Evolutionary conservation across 2,113 vertebrate species (phyloP).

Genomic region (Tragulus kanchil): DNA sequence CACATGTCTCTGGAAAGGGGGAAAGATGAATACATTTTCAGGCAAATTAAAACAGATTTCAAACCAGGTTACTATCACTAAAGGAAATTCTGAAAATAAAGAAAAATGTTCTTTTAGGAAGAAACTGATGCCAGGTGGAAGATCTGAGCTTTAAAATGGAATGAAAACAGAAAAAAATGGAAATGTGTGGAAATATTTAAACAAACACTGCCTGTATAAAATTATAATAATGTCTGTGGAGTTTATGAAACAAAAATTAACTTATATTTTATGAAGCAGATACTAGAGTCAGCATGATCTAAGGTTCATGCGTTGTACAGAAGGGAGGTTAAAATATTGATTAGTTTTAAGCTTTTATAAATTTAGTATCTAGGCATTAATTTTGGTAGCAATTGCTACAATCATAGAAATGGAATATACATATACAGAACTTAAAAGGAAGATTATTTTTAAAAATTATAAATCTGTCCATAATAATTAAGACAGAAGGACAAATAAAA

Average conservation of each 20-base stretch:
- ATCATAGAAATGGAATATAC: background rate
- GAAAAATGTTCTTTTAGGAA: background rate
- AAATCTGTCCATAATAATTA: background rate
- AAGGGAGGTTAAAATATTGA: background rate
- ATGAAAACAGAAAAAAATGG: background rate
- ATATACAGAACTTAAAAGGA: background rate
- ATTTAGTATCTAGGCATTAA: background rate
- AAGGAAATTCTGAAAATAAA: conserved; percentile 34
- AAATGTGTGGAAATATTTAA: conserved; percentile 28
- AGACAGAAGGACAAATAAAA: background rate
- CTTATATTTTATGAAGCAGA: background rate
- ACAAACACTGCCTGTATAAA: background rate
- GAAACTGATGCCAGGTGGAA: background rate
- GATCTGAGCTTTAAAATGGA: background rate
- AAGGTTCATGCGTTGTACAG: background rate
- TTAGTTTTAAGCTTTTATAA: background rate
- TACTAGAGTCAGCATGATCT: background rate
- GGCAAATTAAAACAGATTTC: conserved; percentile 29
- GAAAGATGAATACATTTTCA: background rate
- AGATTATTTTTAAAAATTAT: background rate
- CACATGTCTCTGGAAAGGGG: background rate
- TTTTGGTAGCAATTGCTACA: background rate
- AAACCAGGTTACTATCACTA: background rate
- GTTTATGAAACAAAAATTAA: conserved; percentile 5
- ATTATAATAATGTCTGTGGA: background rate